Evolutionary conservation across 2,797 vertebrate species (phyloP), one percentile per base, ranked within the genome.

Genomic region (Tachyglossus aculeatus): DNA sequence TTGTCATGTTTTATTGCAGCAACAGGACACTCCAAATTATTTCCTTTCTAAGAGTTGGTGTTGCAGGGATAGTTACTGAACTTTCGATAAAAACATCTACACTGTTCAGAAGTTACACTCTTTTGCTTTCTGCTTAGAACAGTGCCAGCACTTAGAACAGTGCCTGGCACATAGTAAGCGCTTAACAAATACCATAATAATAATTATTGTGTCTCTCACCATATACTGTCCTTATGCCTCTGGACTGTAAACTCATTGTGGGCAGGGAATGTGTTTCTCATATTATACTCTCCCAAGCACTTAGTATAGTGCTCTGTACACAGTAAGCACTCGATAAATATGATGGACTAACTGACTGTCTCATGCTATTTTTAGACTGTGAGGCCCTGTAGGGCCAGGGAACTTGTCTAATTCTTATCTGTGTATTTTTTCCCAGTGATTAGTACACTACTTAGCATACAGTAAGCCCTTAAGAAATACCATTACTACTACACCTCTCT

Each of bases 21-120:
- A 79, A 64, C 83, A 57, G 75, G 70, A 71, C 56, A 57, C 82
- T 89, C 85, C 82, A 86, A 84, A 90, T 74, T 69, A 75, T 72
- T 84, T 67, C 12, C 55, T 71, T 83, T 88, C 89, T 86, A 87
- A 85, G 68, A 85, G 54, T 81, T 91, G 77, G 68, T 78, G 56
- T 86, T 77, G 48, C 66, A 84, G 54, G 2, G 6, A 27, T 5
- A 58, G 6, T 48, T 74, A 29, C 1, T 27, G 75, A 68, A 82
- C 50, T 78, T 80, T 71, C 71, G 37, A 45, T 77, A 37, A 77
- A 68, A 68, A 36, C 21, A 7, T 65, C 61, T 22, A 40, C 40
- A 14, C 6, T 53, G 8, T 51, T 71, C 16, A 53, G 52, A 55
- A 52, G n/a, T n/a, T n/a, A n/a, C n/a, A n/a, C n/a, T n/a, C n/a